Base-by-base conservation (phyloP, 2,888 invertebrate genomes). In the Mythimna pallens region DNA sequence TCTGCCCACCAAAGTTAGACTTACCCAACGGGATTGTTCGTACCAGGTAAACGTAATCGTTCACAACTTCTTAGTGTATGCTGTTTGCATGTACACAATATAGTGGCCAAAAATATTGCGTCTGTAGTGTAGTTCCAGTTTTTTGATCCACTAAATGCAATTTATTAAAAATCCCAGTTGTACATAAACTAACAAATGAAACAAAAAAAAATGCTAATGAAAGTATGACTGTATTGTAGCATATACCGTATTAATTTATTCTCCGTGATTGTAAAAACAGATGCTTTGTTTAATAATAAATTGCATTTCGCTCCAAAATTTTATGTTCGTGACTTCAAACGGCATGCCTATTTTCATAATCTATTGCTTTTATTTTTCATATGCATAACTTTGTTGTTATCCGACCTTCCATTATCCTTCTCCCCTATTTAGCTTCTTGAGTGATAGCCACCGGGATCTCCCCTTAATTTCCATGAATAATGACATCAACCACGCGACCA, bases 381-480 rank as follows among this genome's bases (percentile, higher is more conserved):
- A 76, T 79, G 76, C 73, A 72, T 79, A 80, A 73, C 73, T 82
- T 82, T 34, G 69, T 68, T 67, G 70, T 75, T 79, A 82, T 69
- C 75, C 72, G 30, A 58, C 50, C 72, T 65, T 57, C 75, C 76
- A 86, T 86, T 83, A 85, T 80, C 65, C 64, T 65, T 76, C 79
- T 81, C 81, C 86, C 85, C 87, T 87, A 73, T 84, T 87, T 85
- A 82, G 82, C 86, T 85, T 84, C 84, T 83, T 87, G 88, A 88
- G 77, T 83, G 86, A 88, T 88, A 81, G 89, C 87, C 65, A 77
- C 71, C 76, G 82, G 77, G 80, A 83, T 85, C 78, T 82, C 79
- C 84, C 89, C 89, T 88, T 90, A 89, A 90, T 90, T 91, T 90
- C 84, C 84, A 88, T 90, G 87, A 90, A 86, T 91, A 92, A 93